These are phyloP conservation scores for Geotrypetes seraphini DNA, from an alignment of 2,797 vertebrate genomes.

Conservation along the genomic window DNA sequence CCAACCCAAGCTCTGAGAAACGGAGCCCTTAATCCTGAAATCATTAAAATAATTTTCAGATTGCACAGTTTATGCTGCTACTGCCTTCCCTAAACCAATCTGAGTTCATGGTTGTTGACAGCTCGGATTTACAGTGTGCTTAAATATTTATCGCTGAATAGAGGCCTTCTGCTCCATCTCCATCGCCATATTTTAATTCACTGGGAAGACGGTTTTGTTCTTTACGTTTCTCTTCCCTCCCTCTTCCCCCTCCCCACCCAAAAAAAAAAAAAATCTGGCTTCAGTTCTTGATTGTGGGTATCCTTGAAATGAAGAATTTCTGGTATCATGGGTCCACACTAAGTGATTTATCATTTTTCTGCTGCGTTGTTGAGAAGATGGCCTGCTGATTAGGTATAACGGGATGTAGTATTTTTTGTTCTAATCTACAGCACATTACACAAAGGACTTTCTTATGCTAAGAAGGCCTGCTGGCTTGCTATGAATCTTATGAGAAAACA, in stretches of 20 bases:
- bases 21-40: too few species aligned
- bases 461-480: slow-evolving; percentile 7
- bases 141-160: too few species aligned
- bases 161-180: too few species aligned
- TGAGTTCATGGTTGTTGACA: too few species aligned
- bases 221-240: not conserved
- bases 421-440: not conserved
- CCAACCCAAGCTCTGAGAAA: too few species aligned
- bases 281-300: slow-evolving; percentile 14
- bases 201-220: too few species aligned
- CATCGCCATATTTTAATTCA: too few species aligned
- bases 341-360: slow-evolving; percentile 11
- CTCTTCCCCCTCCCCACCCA: slow-evolving; percentile 8
- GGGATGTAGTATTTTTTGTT: not conserved
- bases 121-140: too few species aligned
- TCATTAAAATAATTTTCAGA: too few species aligned
- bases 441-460: not conserved
- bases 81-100: too few species aligned
- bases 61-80: too few species aligned
- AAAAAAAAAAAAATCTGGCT: slow-evolving; percentile 13
- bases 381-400: not conserved
- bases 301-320: not conserved
- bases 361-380: slow-evolving; percentile 2
- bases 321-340: slow-evolving; percentile 6
- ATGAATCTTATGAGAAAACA: slow-evolving; percentile 7